Evolutionary conservation across 1,140 invertebrate species (phyloP).

Genomic region (Ceratina calcarata): DNA sequence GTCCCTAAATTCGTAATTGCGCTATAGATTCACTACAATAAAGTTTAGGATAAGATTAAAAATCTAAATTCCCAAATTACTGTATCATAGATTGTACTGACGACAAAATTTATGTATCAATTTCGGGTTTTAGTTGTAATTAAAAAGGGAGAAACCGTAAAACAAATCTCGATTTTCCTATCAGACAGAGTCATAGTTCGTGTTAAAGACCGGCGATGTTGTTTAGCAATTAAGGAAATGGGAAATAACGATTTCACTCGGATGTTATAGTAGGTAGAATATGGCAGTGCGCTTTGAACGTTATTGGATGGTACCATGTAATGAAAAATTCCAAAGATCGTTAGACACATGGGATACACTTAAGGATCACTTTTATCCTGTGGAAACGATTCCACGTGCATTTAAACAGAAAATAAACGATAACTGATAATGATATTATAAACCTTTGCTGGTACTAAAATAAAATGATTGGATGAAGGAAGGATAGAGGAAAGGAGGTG

Average conservation of each 20-base stretch:
- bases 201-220: background rate
- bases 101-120: no score
- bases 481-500: background rate
- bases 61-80: no score
- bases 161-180: background rate
- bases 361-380: background rate
- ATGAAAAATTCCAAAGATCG: background rate
- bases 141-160: conserved; percentile 1
- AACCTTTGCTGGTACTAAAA: no score
- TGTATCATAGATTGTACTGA: no score
- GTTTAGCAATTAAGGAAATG: conserved; percentile 38
- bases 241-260: conserved; percentile 19
- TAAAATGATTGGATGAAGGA: background rate
- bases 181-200: background rate
- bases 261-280: background rate
- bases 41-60: no score
- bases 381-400: no score
- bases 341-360: background rate
- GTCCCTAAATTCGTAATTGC: no score
- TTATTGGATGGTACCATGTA: conserved; percentile 4
- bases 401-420: background rate
- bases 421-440: background rate
- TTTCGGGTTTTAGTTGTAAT: no score
- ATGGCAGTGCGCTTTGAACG: background rate
- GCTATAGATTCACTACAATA: no score